Percentiles rank a stretch among this genome's conserved stretches.
Conservation (phyloP, 2,888 invertebrate genomes). For the Acleris sparsana region DNA sequence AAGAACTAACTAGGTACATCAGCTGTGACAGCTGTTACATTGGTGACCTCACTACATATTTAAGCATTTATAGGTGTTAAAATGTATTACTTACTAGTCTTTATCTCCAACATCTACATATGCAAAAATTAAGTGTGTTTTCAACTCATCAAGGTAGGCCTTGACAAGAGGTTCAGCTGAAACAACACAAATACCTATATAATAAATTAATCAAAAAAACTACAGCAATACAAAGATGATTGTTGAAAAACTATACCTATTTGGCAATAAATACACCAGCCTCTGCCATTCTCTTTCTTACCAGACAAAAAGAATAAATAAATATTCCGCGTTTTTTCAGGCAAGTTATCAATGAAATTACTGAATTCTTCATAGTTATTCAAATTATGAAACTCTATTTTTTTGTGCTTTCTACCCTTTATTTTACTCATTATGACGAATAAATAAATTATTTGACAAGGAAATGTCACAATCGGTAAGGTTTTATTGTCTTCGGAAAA, state of each 20-base stretch:
- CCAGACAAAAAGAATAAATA: constrained; percentile 76
- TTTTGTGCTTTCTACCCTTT: constrained; percentile 41
- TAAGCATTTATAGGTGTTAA: neutral
- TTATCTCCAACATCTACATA: constrained; percentile 91
- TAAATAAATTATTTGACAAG: neutral
- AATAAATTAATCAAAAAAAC: constrained; percentile 20
- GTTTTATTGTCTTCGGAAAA: too few relatives aligned
- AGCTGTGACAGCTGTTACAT: too few relatives aligned
- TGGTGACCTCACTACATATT: too few relatives aligned
- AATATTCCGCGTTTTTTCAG: constrained; percentile 52
- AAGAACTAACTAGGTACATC: too few relatives aligned
- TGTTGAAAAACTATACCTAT: constrained; percentile 52
- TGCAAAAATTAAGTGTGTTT: constrained; percentile 86
- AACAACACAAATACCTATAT: constrained; percentile 46
- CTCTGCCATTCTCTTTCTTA: constrained; percentile 85
- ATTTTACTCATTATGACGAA: neutral
- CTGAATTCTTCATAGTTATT: constrained; percentile 61
- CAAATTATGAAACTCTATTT: constrained; percentile 49
- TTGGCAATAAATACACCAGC: constrained; percentile 89
- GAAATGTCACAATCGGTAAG: neutral
- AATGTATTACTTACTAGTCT: constrained; percentile 85
- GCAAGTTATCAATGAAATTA: constrained; percentile 52
- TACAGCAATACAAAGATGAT: too few relatives aligned
- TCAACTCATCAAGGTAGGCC: constrained; percentile 84
- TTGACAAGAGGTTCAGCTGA: constrained; percentile 91